These are phyloP conservation scores for Rafetus swinhoei DNA, from an alignment of 2,113 vertebrate genomes.

Conservation along the genomic window DNA sequence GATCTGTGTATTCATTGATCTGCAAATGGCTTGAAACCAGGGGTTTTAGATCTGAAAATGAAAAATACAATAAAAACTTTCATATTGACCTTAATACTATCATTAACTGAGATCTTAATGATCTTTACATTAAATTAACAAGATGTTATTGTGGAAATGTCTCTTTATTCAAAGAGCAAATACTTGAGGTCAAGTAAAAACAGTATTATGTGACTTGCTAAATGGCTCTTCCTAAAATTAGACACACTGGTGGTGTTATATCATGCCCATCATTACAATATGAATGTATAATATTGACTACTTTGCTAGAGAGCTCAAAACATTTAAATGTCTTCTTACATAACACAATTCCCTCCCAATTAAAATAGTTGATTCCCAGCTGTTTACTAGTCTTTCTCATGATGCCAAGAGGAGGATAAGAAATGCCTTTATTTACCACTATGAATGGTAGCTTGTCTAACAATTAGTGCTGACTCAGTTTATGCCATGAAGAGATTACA, in stretches of 20 bases:
- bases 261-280: rapidly evolving
- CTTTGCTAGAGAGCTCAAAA: not conserved
- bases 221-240: not conserved
- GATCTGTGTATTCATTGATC: not conserved
- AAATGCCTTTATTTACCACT: not conserved
- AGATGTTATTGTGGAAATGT: not conserved
- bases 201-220: not conserved
- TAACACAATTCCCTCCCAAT: not conserved
- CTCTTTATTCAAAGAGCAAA: not conserved
- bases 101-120: not conserved
- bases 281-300: not conserved
- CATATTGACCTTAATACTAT: not conserved
- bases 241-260: rapidly evolving
- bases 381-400: not conserved
- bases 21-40: not conserved
- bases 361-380: rapidly evolving
- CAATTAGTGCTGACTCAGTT: rapidly evolving
- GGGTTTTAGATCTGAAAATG: not conserved
- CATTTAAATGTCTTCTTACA: not conserved
- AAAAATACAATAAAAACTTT: not conserved
- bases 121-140: not conserved
- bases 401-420: rapidly evolving
- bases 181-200: conserved; percentile 11
- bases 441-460: rapidly evolving
- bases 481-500: not conserved